Evolutionary conservation across 2,113 vertebrate genomes (phyloP).

Genomic region (Mobula hypostoma): DNA sequence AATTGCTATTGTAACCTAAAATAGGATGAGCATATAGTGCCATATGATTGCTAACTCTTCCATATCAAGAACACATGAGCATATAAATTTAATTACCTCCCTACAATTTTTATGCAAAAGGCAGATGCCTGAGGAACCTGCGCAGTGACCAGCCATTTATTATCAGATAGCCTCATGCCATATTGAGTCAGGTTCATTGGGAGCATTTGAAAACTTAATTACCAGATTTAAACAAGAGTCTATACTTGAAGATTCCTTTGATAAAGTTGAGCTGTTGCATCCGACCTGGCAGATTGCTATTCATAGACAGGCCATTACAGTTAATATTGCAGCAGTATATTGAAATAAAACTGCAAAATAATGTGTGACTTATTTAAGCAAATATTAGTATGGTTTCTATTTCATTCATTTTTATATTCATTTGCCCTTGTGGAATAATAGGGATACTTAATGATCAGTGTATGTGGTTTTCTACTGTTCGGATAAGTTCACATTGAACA

Average conservation of each 20-base stretch:
- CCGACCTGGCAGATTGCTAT: neutral
- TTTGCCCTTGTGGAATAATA: neutral
- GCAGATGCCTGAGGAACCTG: no score
- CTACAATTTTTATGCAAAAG: neutral
- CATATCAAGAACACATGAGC: neutral
- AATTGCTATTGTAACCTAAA: neutral
- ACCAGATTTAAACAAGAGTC: neutral
- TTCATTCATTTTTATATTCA: neutral
- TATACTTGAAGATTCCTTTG: neutral
- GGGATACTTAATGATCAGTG: neutral
- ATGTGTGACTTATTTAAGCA: neutral
- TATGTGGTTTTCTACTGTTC: neutral
- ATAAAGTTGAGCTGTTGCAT: neutral
- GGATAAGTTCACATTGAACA: neutral
- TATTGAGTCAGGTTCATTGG: neutral
- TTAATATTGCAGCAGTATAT: neutral
- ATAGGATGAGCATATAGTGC: neutral
- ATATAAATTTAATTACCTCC: neutral
- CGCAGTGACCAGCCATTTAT: neutral
- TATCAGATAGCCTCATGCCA: neutral
- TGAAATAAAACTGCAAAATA: neutral
- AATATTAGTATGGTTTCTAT: neutral
- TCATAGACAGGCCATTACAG: neutral
- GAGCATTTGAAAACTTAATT: neutral
- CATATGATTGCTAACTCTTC: neutral